Base-by-base conservation (phyloP, 1,140 invertebrate genomes). In the Bursaphelenchus mucronatus region DNA sequence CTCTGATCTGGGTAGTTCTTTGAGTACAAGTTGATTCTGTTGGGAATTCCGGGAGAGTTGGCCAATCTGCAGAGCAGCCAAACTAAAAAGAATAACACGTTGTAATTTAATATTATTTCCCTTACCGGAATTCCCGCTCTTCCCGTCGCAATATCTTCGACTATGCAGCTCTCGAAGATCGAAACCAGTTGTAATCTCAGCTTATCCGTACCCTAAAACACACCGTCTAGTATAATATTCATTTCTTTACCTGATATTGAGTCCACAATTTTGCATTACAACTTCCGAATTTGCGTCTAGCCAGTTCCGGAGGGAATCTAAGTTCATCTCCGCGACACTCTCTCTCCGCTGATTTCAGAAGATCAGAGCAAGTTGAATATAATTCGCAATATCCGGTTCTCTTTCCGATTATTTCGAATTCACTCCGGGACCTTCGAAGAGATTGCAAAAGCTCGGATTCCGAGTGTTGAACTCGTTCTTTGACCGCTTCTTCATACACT, bases 341-440 rank as follows among this genome's bases (percentile, higher is more conserved):
- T 39, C 40, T 45, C 40, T 39, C 17, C 57, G 45, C 15, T 45
- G 43, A 17, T 13, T 17, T 50, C 2, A 44, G 40, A 59, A 11
- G 57, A 59, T 49, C 19, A 49, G 13, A n/a, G 47, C 54, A 55
- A n/a, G 54, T 55, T 21, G 13, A 30, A n/a, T 17, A 59, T 39
- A 41, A 44, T 50, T 59, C 57, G 57, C 57, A 59, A 50, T 59
- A 59, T 45, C 57, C 57, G 40, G 44, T 59, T 17, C 15, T 59
- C 30, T 50, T 13, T n/a, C 30, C 30, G 30, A 30, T 30, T 30
- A 30, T 5, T 30, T 30, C 30, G 30, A 30, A 30, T 30, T 30
- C 30, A 30, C 30, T 30, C 30, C 30, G 30, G 30, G 30, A 30
- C 30, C 30, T 30, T 5, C 30, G 30, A 30, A 30, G 30, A 30